These are phyloP conservation scores for Sarcoramphus papa DNA, from an alignment of 2,797 vertebrate species.

Conservation along the genomic window DNA sequence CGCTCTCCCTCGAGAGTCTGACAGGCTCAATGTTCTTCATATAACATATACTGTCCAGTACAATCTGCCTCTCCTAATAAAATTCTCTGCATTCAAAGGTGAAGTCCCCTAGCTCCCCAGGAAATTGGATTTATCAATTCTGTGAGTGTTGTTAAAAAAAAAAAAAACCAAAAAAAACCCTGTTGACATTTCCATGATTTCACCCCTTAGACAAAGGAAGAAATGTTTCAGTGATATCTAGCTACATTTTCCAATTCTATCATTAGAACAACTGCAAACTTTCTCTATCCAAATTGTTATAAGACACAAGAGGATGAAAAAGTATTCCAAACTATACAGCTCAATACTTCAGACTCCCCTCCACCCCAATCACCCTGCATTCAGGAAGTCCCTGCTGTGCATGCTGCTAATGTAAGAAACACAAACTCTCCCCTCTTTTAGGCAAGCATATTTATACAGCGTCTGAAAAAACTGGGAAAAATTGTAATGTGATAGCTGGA, in stretches of 20 bases:
- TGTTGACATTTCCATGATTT: not conserved
- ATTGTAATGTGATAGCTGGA: not conserved
- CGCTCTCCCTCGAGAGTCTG: not conserved
- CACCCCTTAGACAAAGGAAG: not conserved
- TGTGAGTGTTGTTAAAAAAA: not conserved
- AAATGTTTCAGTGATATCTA: not conserved
- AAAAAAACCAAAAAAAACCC: not conserved
- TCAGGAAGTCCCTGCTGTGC: slow-evolving; percentile 17
- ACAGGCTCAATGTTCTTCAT: not conserved
- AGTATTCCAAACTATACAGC: not conserved
- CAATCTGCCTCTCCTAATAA: not conserved
- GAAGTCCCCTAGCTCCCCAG: not conserved
- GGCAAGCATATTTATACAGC: not conserved
- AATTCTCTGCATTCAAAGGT: not conserved
- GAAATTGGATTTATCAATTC: not conserved
- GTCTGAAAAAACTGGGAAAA: not conserved
- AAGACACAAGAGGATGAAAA: not conserved
- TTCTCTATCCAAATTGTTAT: not conserved
- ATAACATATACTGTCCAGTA: not conserved
- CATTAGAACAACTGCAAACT: not conserved
- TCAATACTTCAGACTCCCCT: not conserved
- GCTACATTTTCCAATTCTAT: not conserved
- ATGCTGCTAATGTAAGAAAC: not conserved
- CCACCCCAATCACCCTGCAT: not conserved
- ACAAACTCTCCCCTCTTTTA: not conserved